These are phyloP conservation scores for Cirrhinus molitorella DNA, from an alignment of 2,797 vertebrate genomes.

Conservation along the genomic window DNA sequence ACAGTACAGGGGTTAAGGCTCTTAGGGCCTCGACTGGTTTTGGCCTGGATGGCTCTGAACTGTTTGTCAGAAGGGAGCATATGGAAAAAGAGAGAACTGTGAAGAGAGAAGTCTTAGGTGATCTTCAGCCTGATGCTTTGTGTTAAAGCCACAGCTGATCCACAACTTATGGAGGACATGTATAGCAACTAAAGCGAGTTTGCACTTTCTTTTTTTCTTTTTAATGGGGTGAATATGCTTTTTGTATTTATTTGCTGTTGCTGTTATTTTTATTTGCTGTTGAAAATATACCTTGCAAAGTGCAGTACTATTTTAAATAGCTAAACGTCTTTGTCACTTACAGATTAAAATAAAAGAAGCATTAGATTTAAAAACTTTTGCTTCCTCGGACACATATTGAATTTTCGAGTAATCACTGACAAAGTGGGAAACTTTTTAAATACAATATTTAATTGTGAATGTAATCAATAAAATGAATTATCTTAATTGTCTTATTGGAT, in stretches of 20 bases:
- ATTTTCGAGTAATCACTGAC: background rate
- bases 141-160: background rate
- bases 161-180: background rate
- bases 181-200: background rate
- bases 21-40: background rate
- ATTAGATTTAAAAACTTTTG: background rate
- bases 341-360: background rate
- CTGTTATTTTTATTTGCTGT: background rate
- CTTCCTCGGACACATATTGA: background rate
- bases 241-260: background rate
- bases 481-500: background rate
- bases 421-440: background rate
- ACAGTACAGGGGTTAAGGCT: background rate
- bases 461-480: background rate
- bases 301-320: background rate
- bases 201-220: no score
- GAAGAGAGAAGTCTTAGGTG: background rate
- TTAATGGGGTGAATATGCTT: background rate
- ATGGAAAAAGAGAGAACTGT: background rate
- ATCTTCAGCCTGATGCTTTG: slow-evolving; percentile 13
- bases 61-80: background rate
- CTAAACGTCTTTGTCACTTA: background rate
- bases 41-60: background rate
- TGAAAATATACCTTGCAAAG: background rate
- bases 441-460: background rate